A percentile compares a stretch with the other conserved stretches of the same genome.
Conservation (phyloP, 2,797 vertebrate genomes). For the Steatocranus sp. region DNA sequence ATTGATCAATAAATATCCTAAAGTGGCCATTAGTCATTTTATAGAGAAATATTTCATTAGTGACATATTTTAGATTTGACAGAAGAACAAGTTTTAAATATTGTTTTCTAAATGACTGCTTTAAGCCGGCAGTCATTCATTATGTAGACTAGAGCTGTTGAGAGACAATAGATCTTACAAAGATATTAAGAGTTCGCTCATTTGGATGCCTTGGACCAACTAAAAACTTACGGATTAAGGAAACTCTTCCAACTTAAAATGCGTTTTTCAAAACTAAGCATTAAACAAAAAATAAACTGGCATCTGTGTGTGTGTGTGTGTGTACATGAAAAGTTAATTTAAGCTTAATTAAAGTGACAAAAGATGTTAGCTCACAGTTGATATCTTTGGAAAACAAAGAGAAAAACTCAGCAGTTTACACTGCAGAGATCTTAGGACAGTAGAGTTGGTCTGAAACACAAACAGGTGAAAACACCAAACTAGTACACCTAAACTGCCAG, state of each 20-base stretch:
- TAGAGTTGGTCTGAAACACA: background rate
- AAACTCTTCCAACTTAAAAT: background rate
- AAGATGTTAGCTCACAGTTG: background rate
- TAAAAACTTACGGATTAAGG: constrained; percentile 12
- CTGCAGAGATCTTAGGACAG: background rate
- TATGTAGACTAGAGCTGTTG: constrained; percentile 21
- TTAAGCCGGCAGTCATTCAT: constrained; percentile 58
- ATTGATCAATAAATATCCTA: constrained; percentile 81
- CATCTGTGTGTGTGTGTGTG: background rate
- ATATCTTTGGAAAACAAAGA: background rate
- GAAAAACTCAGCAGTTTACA: background rate
- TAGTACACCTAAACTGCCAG: background rate
- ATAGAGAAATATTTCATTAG: constrained; percentile 77
- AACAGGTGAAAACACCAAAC: background rate
- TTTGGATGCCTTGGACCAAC: constrained; percentile 18
- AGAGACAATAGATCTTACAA: constrained; percentile 31
- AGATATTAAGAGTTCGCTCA: constrained; percentile 18
- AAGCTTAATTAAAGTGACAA: background rate
- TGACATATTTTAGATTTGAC: constrained; percentile 72
- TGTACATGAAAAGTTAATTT: background rate
- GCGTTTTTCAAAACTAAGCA: background rate
- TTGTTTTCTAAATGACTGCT: constrained; percentile 77
- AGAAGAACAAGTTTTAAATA: constrained; percentile 72
- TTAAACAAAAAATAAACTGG: background rate
- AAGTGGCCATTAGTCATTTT: constrained; percentile 75